These are phyloP conservation scores for Clamator glandarius DNA, from an alignment of 2,797 vertebrate genomes.

Conservation along the genomic window DNA sequence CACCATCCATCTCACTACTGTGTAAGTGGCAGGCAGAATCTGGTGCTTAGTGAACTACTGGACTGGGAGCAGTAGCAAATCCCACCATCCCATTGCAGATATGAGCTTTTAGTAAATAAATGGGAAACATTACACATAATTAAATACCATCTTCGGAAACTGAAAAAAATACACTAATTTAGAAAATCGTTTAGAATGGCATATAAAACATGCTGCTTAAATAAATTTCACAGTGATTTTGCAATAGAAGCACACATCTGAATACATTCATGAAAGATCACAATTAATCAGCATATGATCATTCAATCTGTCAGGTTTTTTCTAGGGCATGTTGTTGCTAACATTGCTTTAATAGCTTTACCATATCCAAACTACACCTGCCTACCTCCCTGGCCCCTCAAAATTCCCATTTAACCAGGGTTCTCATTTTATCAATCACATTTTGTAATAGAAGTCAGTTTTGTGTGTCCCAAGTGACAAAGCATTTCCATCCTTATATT, in stretches of 20 bases:
- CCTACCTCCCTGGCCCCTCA: neutral
- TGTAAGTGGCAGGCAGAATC: neutral
- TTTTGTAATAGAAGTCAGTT: conserved; percentile 21
- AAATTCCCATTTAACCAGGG: conserved; percentile 28
- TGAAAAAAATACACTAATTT: conserved; percentile 45
- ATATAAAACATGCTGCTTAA: conserved; percentile 55
- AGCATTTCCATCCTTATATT: conserved; percentile 34
- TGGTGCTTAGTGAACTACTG: neutral
- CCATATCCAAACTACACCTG: neutral
- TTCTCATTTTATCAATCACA: conserved; percentile 50
- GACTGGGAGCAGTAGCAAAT: conserved; percentile 53
- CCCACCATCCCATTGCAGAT: conserved; percentile 36
- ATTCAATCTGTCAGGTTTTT: neutral
- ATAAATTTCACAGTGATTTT: conserved; percentile 53
- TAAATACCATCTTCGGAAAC: conserved; percentile 61
- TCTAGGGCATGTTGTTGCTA: neutral
- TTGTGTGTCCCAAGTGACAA: conserved; percentile 5
- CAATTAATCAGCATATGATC: conserved; percentile 36
- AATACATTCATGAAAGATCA: conserved; percentile 38
- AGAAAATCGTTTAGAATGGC: conserved; percentile 52
- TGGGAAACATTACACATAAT: conserved; percentile 68
- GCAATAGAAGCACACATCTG: conserved; percentile 13
- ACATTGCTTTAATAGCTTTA: conserved; percentile 27
- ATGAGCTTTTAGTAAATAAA: conserved; percentile 65
- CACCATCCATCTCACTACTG: neutral